Base-by-base conservation (phyloP, 1,140 invertebrate species). In the Drosophila sturtevanti region DNA sequence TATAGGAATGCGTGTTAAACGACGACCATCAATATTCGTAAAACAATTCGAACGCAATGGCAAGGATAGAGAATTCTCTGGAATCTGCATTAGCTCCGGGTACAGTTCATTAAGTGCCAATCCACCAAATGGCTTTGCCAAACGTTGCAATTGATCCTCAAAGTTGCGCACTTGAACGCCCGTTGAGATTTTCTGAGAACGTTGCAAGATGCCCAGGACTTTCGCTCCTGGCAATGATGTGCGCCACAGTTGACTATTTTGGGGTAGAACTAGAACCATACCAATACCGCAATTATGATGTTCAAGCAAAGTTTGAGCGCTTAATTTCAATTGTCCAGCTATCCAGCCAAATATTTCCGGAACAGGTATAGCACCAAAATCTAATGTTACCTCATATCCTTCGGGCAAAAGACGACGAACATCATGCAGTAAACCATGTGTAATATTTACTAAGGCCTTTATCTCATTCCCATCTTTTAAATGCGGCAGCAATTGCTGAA, bases 231-330 rank as follows among this genome's bases (percentile, higher is more conserved):
- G 65, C 52, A 90, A 58, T 2, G 62, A 21, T 0, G 27, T 69
- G 14, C 85, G 78, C 89, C 89, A 91, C 0, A 77, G 52, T 2
- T 72, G 70, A 18, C 66, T 73, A 0, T 31, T 11, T 24, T 91
- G 79, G 0, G 91, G 85, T 16, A 91, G 72, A 54, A 99, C 94
- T n/a, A 98, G 86, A 22, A 98, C 93, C 89, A 96, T 95, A 2
- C 98, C 98, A 41, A 99, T 94, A 5, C 98, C 98, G 92, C 98
- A 98, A 92, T 99, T 99, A 91, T 98, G 98, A 2, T 97, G 98
- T 34, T 95, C 93, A 18, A 98, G 92, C 95, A 98, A 95, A 92
- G 98, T 96, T 60, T 92, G 90, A 78, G 96, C 94, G 58, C 93
- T 95, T 4, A 98, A 94, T 34, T 94, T 93, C 76, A 97, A 93